phyloP scores from a whole-genome alignment of 2,888 invertebrate species.

The Tipula lateralis region DNA sequence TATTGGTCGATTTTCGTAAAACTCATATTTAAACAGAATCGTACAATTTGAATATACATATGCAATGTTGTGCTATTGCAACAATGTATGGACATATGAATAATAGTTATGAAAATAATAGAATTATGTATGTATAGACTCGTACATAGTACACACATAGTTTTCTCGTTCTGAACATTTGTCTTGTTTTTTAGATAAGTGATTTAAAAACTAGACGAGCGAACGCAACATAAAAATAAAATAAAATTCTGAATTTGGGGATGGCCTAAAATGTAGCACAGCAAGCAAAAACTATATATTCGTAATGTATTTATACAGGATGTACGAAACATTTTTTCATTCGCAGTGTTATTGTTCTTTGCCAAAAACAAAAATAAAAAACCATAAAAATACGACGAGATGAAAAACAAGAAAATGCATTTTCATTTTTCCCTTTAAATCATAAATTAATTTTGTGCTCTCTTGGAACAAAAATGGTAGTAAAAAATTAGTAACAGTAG shows the following conservation, averaged over 20 bases:
- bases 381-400: not conserved
- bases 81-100: not conserved
- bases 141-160: too few relatives aligned
- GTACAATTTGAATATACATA: too few relatives aligned
- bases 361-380: not conserved
- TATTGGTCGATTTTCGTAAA: too few relatives aligned
- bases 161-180: not conserved
- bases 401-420: constrained; percentile 19
- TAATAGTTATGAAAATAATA: not conserved
- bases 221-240: not conserved
- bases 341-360: not conserved
- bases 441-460: not conserved
- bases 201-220: not conserved
- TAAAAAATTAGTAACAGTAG: not conserved
- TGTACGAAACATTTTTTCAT: not conserved
- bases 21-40: too few relatives aligned
- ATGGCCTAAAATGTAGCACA: not conserved
- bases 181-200: not conserved
- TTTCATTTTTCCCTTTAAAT: constrained; percentile 12
- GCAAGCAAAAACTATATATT: not conserved
- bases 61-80: not conserved
- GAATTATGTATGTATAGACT: not conserved
- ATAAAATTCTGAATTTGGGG: not conserved
- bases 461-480: not conserved
- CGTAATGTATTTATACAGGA: not conserved